phyloP scores from a whole-genome alignment of 2,113 vertebrate genomes.

The Pycnonotus jocosus region DNA sequence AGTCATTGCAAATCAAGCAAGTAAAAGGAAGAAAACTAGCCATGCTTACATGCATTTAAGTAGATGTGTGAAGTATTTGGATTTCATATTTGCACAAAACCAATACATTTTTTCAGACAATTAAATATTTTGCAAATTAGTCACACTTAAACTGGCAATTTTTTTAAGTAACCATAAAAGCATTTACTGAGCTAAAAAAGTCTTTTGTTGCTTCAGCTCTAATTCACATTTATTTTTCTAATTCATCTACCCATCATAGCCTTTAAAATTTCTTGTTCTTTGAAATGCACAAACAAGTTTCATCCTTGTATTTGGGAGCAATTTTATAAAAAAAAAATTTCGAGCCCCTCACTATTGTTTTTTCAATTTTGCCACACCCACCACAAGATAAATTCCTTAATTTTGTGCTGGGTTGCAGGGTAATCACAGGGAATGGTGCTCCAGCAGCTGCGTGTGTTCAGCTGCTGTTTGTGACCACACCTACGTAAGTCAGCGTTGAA shows the following conservation, averaged over 20 bases:
- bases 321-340: background rate
- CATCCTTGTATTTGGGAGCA: background rate
- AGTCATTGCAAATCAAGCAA: background rate
- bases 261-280: background rate
- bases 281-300: background rate
- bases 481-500: background rate
- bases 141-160: background rate
- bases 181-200: background rate
- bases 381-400: background rate
- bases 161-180: background rate
- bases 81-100: background rate
- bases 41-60: background rate
- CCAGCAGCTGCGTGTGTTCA: background rate
- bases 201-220: background rate
- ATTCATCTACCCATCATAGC: background rate
- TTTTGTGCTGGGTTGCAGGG: background rate
- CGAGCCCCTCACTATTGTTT: background rate
- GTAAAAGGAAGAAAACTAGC: background rate
- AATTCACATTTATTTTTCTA: background rate
- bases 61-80: background rate
- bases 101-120: slow-evolving; percentile 4
- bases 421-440: background rate
- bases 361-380: background rate
- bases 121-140: slow-evolving; percentile 17
- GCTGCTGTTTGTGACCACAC: slow-evolving; percentile 1